phyloP scores from a whole-genome alignment of 2,113 vertebrate genomes.

The Equus przewalskii region DNA sequence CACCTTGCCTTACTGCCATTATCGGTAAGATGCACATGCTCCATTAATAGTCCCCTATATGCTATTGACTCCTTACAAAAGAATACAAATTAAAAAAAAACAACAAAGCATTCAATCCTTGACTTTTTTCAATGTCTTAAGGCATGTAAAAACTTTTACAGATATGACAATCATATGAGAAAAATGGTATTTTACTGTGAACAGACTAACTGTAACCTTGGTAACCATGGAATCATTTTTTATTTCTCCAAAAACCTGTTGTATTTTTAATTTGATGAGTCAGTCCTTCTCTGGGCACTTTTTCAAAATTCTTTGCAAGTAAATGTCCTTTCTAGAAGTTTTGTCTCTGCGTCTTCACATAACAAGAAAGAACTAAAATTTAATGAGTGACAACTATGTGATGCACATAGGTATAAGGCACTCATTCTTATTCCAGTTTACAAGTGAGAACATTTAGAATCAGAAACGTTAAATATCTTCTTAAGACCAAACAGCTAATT shows the following conservation, averaged over 20 bases:
- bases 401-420: background rate
- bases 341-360: constrained; percentile 13
- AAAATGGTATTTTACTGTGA: constrained; percentile 48
- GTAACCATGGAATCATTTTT: background rate
- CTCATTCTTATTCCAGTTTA: constrained; percentile 40
- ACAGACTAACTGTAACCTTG: background rate
- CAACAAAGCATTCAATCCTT: background rate
- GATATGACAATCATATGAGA: background rate
- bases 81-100: background rate
- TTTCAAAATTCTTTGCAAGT: background rate
- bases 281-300: background rate
- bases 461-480: constrained; percentile 10
- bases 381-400: background rate
- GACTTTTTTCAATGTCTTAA: constrained; percentile 1
- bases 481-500: constrained; percentile 44
- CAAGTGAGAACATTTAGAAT: constrained; percentile 13
- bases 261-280: constrained; percentile 31
- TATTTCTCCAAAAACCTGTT: background rate
- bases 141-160: constrained; percentile 28
- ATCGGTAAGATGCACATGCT: background rate
- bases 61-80: background rate
- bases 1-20: background rate
- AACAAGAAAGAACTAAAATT: constrained; percentile 20
- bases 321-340: constrained; percentile 30
- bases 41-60: background rate